Percentiles rank a stretch among this genome's conserved stretches.
Conservation (phyloP, 2,113 vertebrate genomes). For the Amazona guildingii region DNA sequence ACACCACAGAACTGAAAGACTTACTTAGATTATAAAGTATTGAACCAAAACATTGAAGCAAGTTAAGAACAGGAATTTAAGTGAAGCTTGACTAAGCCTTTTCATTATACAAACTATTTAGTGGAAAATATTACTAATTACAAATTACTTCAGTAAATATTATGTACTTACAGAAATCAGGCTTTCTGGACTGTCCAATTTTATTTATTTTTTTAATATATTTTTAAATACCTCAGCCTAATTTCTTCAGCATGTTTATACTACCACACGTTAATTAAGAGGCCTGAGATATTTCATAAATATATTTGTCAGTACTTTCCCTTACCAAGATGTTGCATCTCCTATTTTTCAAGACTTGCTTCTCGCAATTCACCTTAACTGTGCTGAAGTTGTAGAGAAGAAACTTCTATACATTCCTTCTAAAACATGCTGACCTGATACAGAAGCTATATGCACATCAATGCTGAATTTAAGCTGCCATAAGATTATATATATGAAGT, state of each 20-base stretch:
- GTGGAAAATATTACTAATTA: not conserved
- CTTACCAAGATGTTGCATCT: not conserved
- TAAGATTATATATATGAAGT: not conserved
- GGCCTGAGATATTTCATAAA: not conserved
- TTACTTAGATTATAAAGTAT: not conserved
- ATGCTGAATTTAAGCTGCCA: not conserved
- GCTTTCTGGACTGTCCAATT: not conserved
- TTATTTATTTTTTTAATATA: not conserved
- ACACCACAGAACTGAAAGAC: not conserved
- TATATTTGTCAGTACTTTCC: not conserved
- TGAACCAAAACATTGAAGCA: not conserved
- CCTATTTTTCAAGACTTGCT: not conserved
- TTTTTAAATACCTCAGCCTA: not conserved
- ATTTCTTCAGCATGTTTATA: not conserved
- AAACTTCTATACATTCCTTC: not conserved
- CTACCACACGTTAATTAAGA: not conserved
- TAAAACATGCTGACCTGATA: not conserved
- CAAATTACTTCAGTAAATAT: not conserved
- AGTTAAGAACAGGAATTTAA: not conserved
- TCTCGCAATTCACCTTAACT: not conserved
- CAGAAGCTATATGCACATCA: not conserved
- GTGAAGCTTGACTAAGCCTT: not conserved
- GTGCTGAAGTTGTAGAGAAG: not conserved
- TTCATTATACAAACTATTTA: not conserved
- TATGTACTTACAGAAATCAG: not conserved